These are phyloP conservation scores for Mesocentrotus franciscanus DNA, from an alignment of 53 echinoderm and acorn worm genomes.

Conservation along the genomic window DNA sequence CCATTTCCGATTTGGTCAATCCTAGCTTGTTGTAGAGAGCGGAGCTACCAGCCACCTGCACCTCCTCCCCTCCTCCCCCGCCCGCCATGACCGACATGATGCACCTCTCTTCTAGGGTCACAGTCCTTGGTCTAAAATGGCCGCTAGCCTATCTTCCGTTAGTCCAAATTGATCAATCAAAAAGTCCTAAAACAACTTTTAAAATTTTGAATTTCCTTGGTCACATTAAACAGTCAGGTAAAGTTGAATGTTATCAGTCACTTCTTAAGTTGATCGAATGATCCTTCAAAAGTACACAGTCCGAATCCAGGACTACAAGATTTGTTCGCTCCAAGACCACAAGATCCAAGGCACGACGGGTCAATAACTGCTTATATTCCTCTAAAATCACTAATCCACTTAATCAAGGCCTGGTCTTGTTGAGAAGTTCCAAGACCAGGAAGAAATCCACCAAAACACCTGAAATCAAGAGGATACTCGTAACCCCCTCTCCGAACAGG, in stretches of 20 bases:
- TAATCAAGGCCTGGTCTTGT: background rate
- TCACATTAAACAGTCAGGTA: background rate
- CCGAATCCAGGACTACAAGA: background rate
- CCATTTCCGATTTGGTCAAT: constrained; percentile 54
- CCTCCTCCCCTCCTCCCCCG: constrained; percentile 52
- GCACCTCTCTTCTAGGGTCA: background rate
- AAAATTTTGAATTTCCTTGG: background rate
- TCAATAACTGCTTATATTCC: background rate
- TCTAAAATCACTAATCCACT: background rate
- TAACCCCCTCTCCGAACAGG: constrained; percentile 4
- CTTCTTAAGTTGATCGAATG: background rate
- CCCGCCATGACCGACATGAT: constrained; percentile 1
- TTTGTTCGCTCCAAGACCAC: background rate
- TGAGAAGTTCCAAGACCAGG: background rate
- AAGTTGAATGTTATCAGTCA: background rate
- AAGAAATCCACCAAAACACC: background rate
- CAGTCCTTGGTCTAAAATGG: background rate
- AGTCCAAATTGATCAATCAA: background rate
- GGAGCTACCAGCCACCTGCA: constrained; percentile 24
- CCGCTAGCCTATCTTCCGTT: background rate
- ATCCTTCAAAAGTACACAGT: background rate
- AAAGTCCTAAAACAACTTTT: background rate
- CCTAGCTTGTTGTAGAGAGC: constrained; percentile 64
- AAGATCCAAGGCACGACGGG: background rate
- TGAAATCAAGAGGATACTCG: background rate